These are phyloP conservation scores for Chromis chromis DNA, from an alignment of 2,797 vertebrate genomes.

Conservation along the genomic window DNA sequence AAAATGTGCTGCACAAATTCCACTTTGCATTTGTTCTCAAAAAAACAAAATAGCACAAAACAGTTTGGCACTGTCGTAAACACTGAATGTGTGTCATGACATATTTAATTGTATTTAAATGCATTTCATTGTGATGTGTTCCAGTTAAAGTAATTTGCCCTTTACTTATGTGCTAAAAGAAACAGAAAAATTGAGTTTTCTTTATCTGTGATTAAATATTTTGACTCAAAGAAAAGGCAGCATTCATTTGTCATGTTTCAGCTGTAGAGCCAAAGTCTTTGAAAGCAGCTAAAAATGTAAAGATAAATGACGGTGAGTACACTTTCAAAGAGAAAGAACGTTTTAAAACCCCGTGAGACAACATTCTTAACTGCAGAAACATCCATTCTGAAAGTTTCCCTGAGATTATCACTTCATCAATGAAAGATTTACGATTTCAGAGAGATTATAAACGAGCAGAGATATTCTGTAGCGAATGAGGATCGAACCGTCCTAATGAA, in stretches of 20 bases:
- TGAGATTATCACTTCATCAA: constrained; percentile 27
- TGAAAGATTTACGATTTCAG: constrained; percentile 17
- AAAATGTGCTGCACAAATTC: background rate
- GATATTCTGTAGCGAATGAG: constrained; percentile 1
- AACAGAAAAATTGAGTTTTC: background rate
- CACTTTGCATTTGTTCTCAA: background rate
- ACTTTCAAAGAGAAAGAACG: constrained; percentile 8
- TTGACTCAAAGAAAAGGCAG: constrained; percentile 1
- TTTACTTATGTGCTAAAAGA: background rate
- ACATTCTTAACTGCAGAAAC: constrained; percentile 17
- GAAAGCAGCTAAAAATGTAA: background rate
- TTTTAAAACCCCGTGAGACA: background rate
- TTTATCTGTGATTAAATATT: background rate
- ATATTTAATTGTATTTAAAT: no score
- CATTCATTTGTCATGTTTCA: constrained; percentile 6
- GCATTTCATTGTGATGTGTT: background rate
- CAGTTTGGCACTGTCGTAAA: background rate
- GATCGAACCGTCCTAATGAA: constrained; percentile 27
- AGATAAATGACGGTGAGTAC: constrained; percentile 3
- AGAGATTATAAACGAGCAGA: constrained; percentile 10
- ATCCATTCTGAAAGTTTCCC: constrained; percentile 2
- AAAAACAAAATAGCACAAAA: background rate
- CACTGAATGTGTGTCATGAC: no score
- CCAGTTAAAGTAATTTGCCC: background rate
- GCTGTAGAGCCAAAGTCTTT: background rate